Evolutionary conservation across 2,888 invertebrate species (phyloP).

Genomic region (Phortica okadai): DNA sequence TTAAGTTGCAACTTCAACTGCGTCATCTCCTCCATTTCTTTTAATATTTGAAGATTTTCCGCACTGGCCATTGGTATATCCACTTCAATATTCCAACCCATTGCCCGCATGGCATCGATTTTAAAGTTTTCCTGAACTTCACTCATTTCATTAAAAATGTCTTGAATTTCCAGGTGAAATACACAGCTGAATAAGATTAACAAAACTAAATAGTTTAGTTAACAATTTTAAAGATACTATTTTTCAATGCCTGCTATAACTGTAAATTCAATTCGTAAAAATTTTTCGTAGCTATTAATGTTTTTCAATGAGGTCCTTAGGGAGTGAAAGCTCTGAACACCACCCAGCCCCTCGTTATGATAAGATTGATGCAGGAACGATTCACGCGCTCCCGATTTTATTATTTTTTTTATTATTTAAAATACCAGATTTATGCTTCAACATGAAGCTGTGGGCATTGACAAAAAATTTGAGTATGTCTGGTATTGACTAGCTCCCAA

Average conservation of each 20-base stretch:
- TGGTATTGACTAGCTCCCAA: constrained; percentile 96
- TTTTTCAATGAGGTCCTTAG: too few relatives aligned
- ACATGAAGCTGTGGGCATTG: constrained; percentile 70
- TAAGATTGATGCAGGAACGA: too few relatives aligned
- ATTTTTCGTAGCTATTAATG: too few relatives aligned
- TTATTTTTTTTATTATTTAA: too few relatives aligned
- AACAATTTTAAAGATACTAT: too few relatives aligned
- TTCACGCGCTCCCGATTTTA: too few relatives aligned
- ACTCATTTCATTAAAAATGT: neutral
- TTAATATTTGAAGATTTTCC: constrained; percentile 79
- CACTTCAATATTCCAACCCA: constrained; percentile 79
- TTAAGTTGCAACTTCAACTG: constrained; percentile 77
- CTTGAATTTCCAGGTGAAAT: neutral
- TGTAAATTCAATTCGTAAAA: too few relatives aligned
- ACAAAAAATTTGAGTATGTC: constrained; percentile 80
- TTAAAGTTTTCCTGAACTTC: constrained; percentile 49
- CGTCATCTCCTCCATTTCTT: constrained; percentile 77
- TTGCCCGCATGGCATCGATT: constrained; percentile 64
- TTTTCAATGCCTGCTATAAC: too few relatives aligned
- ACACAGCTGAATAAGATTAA: too few relatives aligned
- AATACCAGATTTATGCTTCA: constrained; percentile 62
- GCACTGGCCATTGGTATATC: constrained; percentile 88
- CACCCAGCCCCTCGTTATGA: too few relatives aligned
- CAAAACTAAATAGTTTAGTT: too few relatives aligned
- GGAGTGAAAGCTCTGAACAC: too few relatives aligned